These are phyloP conservation scores for Erethizon dorsatum DNA, from an alignment of 2,797 vertebrate species.

Conservation along the genomic window DNA sequence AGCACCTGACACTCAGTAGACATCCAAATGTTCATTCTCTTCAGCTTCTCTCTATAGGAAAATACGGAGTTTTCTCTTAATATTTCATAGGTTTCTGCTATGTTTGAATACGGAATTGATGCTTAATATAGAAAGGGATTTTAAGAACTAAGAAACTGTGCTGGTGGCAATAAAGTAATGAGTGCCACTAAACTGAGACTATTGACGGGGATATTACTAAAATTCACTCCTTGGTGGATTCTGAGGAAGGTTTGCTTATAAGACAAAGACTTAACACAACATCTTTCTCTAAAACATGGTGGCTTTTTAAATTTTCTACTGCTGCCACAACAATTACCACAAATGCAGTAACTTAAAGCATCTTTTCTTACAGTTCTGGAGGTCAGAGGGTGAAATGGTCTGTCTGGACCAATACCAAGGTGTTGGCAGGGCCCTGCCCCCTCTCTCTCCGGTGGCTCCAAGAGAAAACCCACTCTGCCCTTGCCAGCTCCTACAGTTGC, in stretches of 20 bases:
- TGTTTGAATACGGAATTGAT: neutral
- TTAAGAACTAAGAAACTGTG: neutral
- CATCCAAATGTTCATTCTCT: neutral
- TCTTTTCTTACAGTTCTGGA: neutral
- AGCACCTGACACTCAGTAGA: neutral
- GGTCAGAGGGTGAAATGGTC: neutral
- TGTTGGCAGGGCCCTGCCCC: neutral
- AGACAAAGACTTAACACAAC: neutral
- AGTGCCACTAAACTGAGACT: neutral
- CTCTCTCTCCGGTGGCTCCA: neutral
- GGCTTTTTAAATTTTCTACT: neutral
- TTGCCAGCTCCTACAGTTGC: neutral
- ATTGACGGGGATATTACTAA: neutral
- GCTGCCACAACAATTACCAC: neutral
- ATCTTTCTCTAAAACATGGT: neutral
- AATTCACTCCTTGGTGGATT: constrained; percentile 20
- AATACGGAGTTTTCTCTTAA: neutral
- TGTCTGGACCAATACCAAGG: neutral
- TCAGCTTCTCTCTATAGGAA: neutral
- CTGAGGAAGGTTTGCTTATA: neutral
- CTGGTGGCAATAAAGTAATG: neutral
- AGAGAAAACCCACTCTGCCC: neutral
- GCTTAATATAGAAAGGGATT: neutral
- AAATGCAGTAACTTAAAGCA: neutral
- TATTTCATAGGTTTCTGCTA: constrained; percentile 15